A percentile compares a stretch with the other conserved stretches of the same genome.
Evolutionary conservation across 1,140 invertebrate genomes (phyloP).

Genomic region (Chlorops oryzae): DNA sequence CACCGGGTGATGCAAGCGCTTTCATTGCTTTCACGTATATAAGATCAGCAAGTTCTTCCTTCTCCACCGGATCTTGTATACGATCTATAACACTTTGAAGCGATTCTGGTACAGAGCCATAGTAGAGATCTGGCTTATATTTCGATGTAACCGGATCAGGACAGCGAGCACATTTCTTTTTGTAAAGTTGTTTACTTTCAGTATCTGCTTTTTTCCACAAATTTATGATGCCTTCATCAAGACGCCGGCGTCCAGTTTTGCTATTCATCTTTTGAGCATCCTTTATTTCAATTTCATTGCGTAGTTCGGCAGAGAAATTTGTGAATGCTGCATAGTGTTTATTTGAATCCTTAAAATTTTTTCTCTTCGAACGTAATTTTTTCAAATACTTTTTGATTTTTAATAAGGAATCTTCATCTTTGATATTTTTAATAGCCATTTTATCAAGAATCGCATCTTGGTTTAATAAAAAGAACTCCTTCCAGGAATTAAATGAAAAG

Average conservation of each 20-base stretch:
- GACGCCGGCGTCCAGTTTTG: conserved; percentile 35
- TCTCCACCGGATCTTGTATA: conserved; percentile 53
- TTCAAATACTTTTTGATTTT: conserved; percentile 54
- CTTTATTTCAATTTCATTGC: conserved; percentile 35
- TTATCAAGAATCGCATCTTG: conserved; percentile 54
- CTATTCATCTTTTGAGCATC: conserved; percentile 34
- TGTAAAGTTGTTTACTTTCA: conserved; percentile 54
- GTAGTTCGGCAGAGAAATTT: conserved; percentile 41
- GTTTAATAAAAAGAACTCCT: conserved; percentile 80
- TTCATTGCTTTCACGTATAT: conserved; percentile 72
- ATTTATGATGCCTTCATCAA: conserved; percentile 53
- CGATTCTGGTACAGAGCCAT: conserved; percentile 76
- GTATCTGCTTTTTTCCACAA: conserved; percentile 57
- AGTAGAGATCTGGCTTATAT: conserved; percentile 66
- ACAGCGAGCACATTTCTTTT: conserved; percentile 49
- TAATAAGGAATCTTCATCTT: conserved; percentile 54
- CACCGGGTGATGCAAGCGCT: conserved; percentile 79
- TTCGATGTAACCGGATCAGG: conserved; percentile 69
- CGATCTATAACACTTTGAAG: conserved; percentile 62
- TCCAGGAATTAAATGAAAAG: conserved; percentile 65
- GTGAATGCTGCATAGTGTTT: conserved; percentile 32
- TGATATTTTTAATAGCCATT: conserved; percentile 28
- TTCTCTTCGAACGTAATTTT: conserved; percentile 57
- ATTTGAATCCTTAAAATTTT: conserved; percentile 50
- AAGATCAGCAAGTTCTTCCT: conserved; percentile 56